Evolutionary conservation across 2,888 invertebrate species (phyloP), one percentile per base, ranked within the genome.

Genomic region (Hermodice carunculata): DNA sequence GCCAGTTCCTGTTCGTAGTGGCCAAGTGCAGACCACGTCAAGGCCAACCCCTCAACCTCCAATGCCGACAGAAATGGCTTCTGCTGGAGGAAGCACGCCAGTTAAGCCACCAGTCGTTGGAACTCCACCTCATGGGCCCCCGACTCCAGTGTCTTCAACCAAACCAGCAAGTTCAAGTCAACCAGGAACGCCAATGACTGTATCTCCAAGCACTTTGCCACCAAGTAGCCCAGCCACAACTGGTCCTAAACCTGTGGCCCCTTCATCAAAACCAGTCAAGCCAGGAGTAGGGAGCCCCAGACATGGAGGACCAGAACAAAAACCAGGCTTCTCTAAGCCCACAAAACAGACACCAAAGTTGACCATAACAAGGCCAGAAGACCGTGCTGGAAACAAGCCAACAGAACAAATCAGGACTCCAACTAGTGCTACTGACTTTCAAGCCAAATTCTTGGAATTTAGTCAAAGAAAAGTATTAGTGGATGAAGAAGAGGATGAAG

Each of bases 391-490:
- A 17, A 28, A 24, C 46, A 46, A 11, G 22, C 24, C 24, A 19
- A 46, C 24, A n/a, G 24, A 3, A 24, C 46, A 11, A 28, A 46
- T 24, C 46, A 46, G 4, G 26, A 46, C 19, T 22, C 34, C 58
- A 14, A 34, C 48, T 31, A 59, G 24, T 3, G 42, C 29, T 17
- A 29, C 73, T 43, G 78, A 81, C 66, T 84, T 83, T 66, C 83
- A 85, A 69, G 77, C 84, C 1, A 81, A 85, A 69, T 85, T 85
- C 64, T 69, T 84, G 34, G 84, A 85, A 68, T 84, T 85, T 70
- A 83, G 82, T 66, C 78, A 83, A 73, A 75, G 76, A 32, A 28
- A 43, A 3, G 24, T 44, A 22, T 40, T 26, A 5, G 54, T 51
- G 24, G 46, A 43, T 28, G 32, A 8, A 26, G 8, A 2, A 31